Evolutionary conservation across 2,797 vertebrate species (phyloP), one percentile per base, ranked within the genome.

Genomic region (Onychomys arenicola): DNA sequence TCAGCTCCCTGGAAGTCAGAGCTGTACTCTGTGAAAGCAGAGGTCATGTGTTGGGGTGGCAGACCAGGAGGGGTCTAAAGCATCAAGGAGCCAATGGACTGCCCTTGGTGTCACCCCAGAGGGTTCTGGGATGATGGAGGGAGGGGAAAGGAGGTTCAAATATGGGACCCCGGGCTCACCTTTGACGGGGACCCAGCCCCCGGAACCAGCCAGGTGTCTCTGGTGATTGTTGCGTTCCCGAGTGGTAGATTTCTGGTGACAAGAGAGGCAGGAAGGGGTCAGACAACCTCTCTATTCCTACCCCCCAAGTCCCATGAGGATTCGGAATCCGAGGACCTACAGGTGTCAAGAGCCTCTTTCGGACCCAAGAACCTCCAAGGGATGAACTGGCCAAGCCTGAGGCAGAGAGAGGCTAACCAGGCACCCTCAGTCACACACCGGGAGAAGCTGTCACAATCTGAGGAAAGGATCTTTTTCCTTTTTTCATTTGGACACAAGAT

Each of bases 1-100:
- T 99, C 99, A 0, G 99, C 98, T 0, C 98, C 98, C 0, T 99
- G 98, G 69, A 99, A 96, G 29, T 98, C 99, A 0, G 98, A 97
- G 67, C 98, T 98, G 97, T 98, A 99, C 89, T 99, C 99, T 99
- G 98, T 0, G 57, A 46, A 86, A 34, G 52, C 16, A 59, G 46
- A 49, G 0, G 6, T 21, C 6, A 34, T 46, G 6, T 49, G 32
- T 34, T 14, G 78, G 21, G 2, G 52, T 0, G 1, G 40, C 52
- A 23, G 19, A 55, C 40, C 63, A 3, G 27, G 21, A 85, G 71
- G 37, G 59, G 40, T 21, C 61, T 19, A 40, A 49, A 63, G 49
- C 77, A 12, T 5, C 37, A 29, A 43, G 73, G 61, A 78, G 40
- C 46, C 86, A 55, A 32, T 25, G 16, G 1, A 2, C 91, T 77